These are phyloP conservation scores for Teleogryllus occipitalis DNA, from an alignment of 1,140 invertebrate genomes.

Conservation along the genomic window DNA sequence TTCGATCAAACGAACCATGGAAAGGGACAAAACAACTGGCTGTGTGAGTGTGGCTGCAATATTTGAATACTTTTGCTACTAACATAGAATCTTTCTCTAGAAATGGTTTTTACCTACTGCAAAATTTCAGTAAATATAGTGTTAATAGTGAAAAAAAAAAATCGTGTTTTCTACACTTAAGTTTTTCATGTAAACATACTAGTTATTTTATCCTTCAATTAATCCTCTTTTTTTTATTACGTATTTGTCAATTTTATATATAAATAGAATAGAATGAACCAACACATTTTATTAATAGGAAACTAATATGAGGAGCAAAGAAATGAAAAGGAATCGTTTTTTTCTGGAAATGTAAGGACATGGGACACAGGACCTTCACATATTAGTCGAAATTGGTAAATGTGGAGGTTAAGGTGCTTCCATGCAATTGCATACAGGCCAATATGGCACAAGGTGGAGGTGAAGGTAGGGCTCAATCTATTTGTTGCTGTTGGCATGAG, in stretches of 20 bases:
- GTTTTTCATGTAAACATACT: neutral
- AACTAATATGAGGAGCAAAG: neutral
- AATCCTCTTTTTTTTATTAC: neutral
- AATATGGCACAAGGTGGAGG: too few relatives aligned
- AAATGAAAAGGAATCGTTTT: neutral
- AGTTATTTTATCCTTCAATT: neutral
- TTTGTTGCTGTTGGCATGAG: too few relatives aligned
- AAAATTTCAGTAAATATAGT: too few relatives aligned
- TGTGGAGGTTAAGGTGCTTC: too few relatives aligned
- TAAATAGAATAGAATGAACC: neutral
- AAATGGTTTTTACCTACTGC: too few relatives aligned
- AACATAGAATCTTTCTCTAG: too few relatives aligned
- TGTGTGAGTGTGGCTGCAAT: neutral
- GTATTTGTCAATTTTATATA: neutral
- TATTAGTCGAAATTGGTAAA: too few relatives aligned
- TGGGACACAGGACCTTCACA: too few relatives aligned
- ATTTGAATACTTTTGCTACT: neutral
- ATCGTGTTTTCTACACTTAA: too few relatives aligned
- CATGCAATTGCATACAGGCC: too few relatives aligned
- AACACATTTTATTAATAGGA: neutral
- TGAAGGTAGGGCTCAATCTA: too few relatives aligned
- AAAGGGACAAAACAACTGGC: conserved; percentile 62
- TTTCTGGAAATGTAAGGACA: neutral
- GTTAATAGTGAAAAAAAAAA: too few relatives aligned
- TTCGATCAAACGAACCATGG: conserved; percentile 79